Conservation (phyloP, 2,797 vertebrate species). For the Saguinus oedipus region DNA sequence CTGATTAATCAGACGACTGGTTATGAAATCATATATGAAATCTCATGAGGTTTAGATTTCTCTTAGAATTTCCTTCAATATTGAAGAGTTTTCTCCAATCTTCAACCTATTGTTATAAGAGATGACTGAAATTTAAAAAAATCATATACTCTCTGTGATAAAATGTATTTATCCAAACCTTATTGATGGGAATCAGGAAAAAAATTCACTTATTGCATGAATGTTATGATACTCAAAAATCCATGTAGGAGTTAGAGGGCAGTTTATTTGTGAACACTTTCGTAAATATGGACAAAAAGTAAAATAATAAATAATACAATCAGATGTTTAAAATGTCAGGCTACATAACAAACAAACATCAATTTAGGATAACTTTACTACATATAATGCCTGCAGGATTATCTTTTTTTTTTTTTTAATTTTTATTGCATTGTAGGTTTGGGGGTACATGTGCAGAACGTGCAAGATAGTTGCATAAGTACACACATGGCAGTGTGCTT, state of each 20-base stretch:
- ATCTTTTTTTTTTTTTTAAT: too few relatives aligned
- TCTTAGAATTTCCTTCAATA: background rate
- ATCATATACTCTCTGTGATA: background rate
- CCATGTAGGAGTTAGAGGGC: background rate
- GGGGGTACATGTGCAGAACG: too few relatives aligned
- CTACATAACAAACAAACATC: background rate
- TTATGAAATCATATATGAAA: background rate
- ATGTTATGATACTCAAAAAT: background rate
- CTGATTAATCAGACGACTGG: background rate
- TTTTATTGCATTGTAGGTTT: too few relatives aligned
- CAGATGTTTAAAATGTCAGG: background rate
- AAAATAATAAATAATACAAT: background rate
- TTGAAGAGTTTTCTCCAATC: background rate
- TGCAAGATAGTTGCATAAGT: too few relatives aligned
- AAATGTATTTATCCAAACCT: background rate
- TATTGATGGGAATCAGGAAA: background rate
- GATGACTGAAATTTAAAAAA: background rate
- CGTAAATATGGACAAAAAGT: background rate
- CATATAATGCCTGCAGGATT: background rate
- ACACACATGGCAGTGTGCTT: too few relatives aligned
- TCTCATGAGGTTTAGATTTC: background rate
- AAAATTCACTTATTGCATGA: background rate
- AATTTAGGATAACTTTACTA: background rate
- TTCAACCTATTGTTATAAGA: background rate
- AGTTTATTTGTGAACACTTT: background rate